phyloP scores from a whole-genome alignment of 1,140 invertebrate genomes.

The Megalopta genalis region DNA sequence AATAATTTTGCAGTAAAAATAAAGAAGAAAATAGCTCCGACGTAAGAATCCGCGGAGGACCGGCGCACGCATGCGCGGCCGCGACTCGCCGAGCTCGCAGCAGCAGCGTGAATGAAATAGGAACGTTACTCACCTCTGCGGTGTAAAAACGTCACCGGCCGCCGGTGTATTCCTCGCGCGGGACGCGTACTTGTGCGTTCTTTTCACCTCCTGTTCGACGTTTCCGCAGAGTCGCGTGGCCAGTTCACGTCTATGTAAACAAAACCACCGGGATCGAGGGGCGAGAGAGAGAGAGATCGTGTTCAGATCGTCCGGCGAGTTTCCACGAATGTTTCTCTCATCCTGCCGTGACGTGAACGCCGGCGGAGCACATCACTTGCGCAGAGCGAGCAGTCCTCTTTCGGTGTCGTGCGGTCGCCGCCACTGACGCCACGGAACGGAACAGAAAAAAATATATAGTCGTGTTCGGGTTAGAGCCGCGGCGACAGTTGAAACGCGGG shows the following conservation, averaged over 20 bases:
- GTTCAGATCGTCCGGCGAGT: slow-evolving; percentile 47
- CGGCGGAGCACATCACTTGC: slow-evolving; percentile 4
- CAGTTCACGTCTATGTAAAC: slow-evolving; percentile 53
- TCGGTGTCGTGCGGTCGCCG: too few relatives aligned
- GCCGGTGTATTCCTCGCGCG: slow-evolving; percentile 17
- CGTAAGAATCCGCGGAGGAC: background rate
- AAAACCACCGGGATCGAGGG: slow-evolving; percentile 54
- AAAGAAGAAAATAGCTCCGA: too few relatives aligned
- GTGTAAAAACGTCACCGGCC: slow-evolving; percentile 9
- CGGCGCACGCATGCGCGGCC: too few relatives aligned
- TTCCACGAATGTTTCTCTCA: slow-evolving; percentile 23
- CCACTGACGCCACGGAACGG: background rate
- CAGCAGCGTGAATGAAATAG: background rate
- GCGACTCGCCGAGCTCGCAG: too few relatives aligned
- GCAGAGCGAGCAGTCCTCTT: slow-evolving; percentile 1
- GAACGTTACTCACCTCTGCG: slow-evolving; percentile 26
- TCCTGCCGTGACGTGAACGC: slow-evolving; percentile 13
- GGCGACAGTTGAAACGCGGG: slow-evolving; percentile 17
- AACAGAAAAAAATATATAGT: slow-evolving; percentile 24
- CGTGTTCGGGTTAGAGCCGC: slow-evolving; percentile 12
- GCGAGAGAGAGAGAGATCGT: too few relatives aligned
- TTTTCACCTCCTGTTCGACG: slow-evolving; percentile 20
- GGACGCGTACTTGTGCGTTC: background rate
- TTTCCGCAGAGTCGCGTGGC: slow-evolving; percentile 28
- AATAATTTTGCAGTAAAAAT: too few relatives aligned